Base-by-base conservation (phyloP, 2,113 vertebrate genomes). In the Toxotes chatareus region DNA sequence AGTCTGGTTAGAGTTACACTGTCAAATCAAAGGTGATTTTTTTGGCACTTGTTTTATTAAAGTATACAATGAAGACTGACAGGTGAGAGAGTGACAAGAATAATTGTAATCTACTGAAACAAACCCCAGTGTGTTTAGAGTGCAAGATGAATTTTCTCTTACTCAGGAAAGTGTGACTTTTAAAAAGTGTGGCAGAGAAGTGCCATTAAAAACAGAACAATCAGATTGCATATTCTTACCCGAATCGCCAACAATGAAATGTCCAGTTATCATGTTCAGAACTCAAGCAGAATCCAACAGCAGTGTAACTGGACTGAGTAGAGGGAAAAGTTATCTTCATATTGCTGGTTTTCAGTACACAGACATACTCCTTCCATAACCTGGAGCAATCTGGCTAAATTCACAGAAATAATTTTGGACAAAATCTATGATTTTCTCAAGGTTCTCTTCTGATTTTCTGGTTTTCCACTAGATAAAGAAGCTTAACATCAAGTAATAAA, bases 11-110 rank as follows among this genome's bases (percentile, higher is more conserved):
- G 67, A 91, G 78, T 82, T 80, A 81, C 71, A 49, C 59, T 8
- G 17, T 84, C 71, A 83, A 91, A 90, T 91, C 76, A 91, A 91
- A 91, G 79, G 83, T 88, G 74, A 84, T 78, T 87, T 85, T 57
- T 81, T 85, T 82, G 66, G 76, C 81, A 79, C 74, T 78, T 85
- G 61, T 91, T 86, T 76, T 63, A 83, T 73, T 66, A 70, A 71
- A 73, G 73, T 67, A 68, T 57, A 84, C 74, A 73, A 73, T 80
- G 40, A 75, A 65, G 61, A 82, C 69, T 79, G 86, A 85, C 78
- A 80, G 57, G 34, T 56, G 42, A 76, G 71, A 83, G 82, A 71
- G 12, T 86, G 82, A 80, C 64, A 85, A 49, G 44, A 72, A 73
- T 51, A 60, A 21, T 7, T 74, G n/a, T 19, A 63, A 70, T 80